Evolutionary conservation across 2,113 vertebrate genomes (phyloP).

Genomic region (Hystrix brachyura): DNA sequence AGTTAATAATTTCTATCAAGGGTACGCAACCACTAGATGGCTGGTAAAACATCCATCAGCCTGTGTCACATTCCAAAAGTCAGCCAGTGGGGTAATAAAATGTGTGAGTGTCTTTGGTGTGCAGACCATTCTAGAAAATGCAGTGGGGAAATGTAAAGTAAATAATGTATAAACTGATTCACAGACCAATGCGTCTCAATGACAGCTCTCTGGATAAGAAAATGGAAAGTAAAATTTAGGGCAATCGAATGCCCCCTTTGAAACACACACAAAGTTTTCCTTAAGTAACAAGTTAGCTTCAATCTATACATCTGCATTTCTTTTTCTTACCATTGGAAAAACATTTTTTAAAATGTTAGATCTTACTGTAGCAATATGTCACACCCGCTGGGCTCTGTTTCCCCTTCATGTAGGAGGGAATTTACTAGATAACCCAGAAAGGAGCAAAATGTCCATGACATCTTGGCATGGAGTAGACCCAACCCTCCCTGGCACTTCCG

Average conservation of each 20-base stretch:
- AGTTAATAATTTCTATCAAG: conserved; percentile 74
- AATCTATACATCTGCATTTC: conserved; percentile 40
- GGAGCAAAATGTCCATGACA: not conserved
- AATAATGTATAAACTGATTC: conserved; percentile 62
- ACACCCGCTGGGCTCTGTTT: not conserved
- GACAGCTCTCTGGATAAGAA: conserved; percentile 63
- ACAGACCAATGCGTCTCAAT: conserved; percentile 69
- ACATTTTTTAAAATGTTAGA: conserved; percentile 24
- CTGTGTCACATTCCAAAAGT: conserved; percentile 63
- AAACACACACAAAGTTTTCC: conserved; percentile 64
- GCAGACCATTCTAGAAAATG: conserved; percentile 58
- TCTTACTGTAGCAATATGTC: not conserved
- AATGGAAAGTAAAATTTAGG: conserved; percentile 70
- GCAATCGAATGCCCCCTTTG: conserved; percentile 42
- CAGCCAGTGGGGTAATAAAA: conserved; percentile 72
- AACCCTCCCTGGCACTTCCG: not conserved
- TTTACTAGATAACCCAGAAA: not conserved
- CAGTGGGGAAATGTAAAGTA: conserved; percentile 62
- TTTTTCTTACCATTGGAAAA: conserved; percentile 54
- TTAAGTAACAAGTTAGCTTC: conserved; percentile 65
- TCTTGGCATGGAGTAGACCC: not conserved
- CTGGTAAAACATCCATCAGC: conserved; percentile 75
- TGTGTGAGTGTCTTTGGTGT: conserved; percentile 59
- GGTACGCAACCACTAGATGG: conserved; percentile 51
- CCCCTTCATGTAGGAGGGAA: not conserved